Conservation (phyloP, 1,140 invertebrate species). For the Euwallacea fornicatus region DNA sequence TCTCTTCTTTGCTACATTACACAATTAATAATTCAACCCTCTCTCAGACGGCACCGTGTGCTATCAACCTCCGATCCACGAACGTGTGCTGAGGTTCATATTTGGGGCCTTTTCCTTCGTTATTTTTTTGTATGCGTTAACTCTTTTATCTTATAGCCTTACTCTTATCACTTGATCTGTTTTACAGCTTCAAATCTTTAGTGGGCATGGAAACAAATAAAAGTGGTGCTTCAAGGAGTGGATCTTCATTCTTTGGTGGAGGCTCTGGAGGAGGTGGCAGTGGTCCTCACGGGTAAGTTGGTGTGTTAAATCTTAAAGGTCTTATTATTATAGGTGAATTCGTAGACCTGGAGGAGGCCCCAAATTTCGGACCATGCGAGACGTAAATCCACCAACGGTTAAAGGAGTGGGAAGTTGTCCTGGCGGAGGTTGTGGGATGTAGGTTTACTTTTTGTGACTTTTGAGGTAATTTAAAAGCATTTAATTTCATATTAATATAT, state of each 20-base stretch:
- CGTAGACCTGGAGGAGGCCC: constrained; percentile 42
- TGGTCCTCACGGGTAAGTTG: constrained; percentile 39
- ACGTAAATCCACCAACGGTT: constrained; percentile 45
- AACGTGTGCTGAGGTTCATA: constrained; percentile 44
- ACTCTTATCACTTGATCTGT: constrained; percentile 23
- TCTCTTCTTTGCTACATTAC: not conserved
- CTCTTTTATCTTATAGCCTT: constrained; percentile 13
- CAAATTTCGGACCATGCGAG: constrained; percentile 45
- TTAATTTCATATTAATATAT: constrained; percentile 5
- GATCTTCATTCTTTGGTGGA: constrained; percentile 36
- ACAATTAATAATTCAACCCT: constrained; percentile 2
- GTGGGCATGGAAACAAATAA: constrained; percentile 44
- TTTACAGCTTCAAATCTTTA: constrained; percentile 48
- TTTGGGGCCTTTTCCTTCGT: constrained; percentile 49
- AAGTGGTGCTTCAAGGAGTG: constrained; percentile 30
- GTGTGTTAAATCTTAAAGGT: no score
- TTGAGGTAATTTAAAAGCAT: constrained; percentile 27
- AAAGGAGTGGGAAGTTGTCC: constrained; percentile 37
- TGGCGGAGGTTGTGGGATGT: constrained; percentile 43
- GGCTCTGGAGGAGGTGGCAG: constrained; percentile 44
- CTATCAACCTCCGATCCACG: constrained; percentile 45
- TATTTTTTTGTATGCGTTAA: constrained; percentile 50
- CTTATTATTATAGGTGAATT: no score
- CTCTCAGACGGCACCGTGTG: constrained; percentile 49
- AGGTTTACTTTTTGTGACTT: not conserved